Conservation (phyloP, 1,140 invertebrate species). For the silkworm (Bombyx mori) region ASM3026992v2 NC_085131.1:5970501-5971000, state of each 20-base stretch:
- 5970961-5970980: too few relatives aligned
- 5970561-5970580: too few relatives aligned
- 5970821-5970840: neutral
- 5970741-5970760: slow-evolving; percentile 70
- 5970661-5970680: slow-evolving; percentile 71
- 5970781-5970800: slow-evolving; percentile 16
- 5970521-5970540: too few relatives aligned
- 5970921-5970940: slow-evolving; percentile 76
- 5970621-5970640: slow-evolving; percentile 59
- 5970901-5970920: slow-evolving; percentile 82
- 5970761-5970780: slow-evolving; percentile 34
- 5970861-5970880: slow-evolving; percentile 72
- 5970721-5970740: slow-evolving; percentile 68
- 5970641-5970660: slow-evolving; percentile 70
- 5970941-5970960: neutral
- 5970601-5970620: too few relatives aligned
- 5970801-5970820: neutral
- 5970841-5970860: slow-evolving; percentile 36
- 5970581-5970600: too few relatives aligned
- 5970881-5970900: slow-evolving; percentile 76
- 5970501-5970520: too few relatives aligned
- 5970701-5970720: slow-evolving; percentile 60
- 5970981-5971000: too few relatives aligned
- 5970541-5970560: too few relatives aligned
- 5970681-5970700: slow-evolving; percentile 75